Base-by-base conservation (phyloP, 1,140 invertebrate species). In the Ceratina australensis region DNA sequence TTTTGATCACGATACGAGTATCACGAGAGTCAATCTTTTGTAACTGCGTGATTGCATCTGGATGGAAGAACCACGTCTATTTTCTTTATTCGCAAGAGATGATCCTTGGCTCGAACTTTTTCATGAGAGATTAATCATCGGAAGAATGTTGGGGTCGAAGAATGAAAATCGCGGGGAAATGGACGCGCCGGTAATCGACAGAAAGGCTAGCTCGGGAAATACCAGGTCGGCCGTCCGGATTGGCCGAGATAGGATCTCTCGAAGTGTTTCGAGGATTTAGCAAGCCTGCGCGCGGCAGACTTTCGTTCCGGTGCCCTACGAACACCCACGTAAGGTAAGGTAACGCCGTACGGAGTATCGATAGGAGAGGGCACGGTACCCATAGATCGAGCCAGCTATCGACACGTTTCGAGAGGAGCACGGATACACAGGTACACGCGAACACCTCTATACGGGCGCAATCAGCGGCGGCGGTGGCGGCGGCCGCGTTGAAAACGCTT, bases 301-400 rank as follows among this genome's bases (percentile, higher is more conserved):
- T 84, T 81, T 84, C 83, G 79, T 84, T 78, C 74, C 78, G 83
- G 61, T 73, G 78, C 83, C 78, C 82, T 78, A 75, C 57, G 66
- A 73, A 78, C 83, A 79, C 82, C 83, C 82, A 85, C 83, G 82
- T 79, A 74, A 85, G 79, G 82, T 79, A 74, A 85, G 79, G 50
- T 61, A 85, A 84, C 57, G 79, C 79, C 69, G 49, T 42, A 42
- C 64, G 67, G 54, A 50, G 56, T 81, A 79, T 85, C 74, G 72
- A 68, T 72, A 73, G 65, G 66, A 74, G 80, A 76, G 72, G 79
- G 56, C 61, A 57, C 74, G 50, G 61, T 47, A 63, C 80, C 65
- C 73, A 52, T 78, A 67, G 77, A 78, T 82, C 67, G 61, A 76
- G 81, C 77, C 56, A 80, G 80, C 81, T 78, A 83, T 83, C 81